Evolutionary conservation across 2,888 invertebrate species (phyloP).

Genomic region (Mesorhabditis spiculigera): DNA sequence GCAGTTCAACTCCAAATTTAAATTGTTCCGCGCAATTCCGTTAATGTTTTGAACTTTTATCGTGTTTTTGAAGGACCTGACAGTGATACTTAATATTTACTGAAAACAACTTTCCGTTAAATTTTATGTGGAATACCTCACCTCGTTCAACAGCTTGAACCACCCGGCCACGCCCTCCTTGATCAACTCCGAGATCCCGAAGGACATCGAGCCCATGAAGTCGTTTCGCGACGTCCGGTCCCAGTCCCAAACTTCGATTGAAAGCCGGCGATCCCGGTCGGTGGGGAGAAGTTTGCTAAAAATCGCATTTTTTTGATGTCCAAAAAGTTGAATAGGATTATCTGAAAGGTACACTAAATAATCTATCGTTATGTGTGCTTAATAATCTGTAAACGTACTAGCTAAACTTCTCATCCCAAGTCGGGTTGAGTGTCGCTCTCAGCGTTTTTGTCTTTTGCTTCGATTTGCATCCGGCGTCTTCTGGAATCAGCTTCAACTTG

Average conservation of each 20-base stretch:
- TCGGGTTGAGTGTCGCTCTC: constrained; percentile 78
- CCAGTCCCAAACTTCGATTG: constrained; percentile 99
- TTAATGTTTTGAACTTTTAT: neutral
- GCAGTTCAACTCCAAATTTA: too few relatives aligned
- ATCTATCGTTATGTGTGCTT: neutral
- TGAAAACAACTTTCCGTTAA: too few relatives aligned
- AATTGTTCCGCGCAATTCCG: neutral
- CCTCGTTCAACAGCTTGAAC: constrained; percentile 73
- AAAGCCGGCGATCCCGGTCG: constrained; percentile 89
- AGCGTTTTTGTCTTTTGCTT: constrained; percentile 95
- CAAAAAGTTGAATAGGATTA: neutral
- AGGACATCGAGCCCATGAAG: constrained; percentile 98
- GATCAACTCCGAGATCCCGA: constrained; percentile 83
- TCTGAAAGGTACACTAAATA: neutral
- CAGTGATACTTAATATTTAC: too few relatives aligned
- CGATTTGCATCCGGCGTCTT: constrained; percentile 63
- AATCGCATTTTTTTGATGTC: constrained; percentile 11
- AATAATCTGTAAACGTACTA: constrained; percentile 67
- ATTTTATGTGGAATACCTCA: constrained; percentile 3
- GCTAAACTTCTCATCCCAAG: constrained; percentile 89
- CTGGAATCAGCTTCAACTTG: constrained; percentile 92
- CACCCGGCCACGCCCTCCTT: constrained; percentile 82
- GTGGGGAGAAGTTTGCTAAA: constrained; percentile 82
- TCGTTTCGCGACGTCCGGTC: constrained; percentile 98
- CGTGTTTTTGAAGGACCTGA: too few relatives aligned